A percentile compares a stretch with the other conserved stretches of the same genome.
These are phyloP conservation scores for Brachyhypopomus gauderio DNA, from an alignment of 2,113 vertebrate genomes.

Conservation along the genomic window DNA sequence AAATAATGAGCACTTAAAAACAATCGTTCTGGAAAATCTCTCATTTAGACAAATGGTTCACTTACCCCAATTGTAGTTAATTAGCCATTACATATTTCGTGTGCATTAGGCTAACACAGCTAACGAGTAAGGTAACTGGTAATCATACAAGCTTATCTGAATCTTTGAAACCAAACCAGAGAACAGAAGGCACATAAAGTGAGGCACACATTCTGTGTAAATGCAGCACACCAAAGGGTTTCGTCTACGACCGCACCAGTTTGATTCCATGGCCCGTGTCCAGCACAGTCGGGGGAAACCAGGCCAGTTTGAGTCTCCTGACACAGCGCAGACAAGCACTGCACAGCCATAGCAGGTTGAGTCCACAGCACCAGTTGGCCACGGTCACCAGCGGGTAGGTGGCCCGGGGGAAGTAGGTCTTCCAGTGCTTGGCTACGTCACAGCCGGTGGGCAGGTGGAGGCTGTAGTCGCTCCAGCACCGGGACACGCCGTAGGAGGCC, in stretches of 20 bases:
- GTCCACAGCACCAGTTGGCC: slow-evolving; percentile 95
- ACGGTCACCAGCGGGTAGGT: slow-evolving; percentile 91
- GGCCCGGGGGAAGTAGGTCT: slow-evolving; percentile 88
- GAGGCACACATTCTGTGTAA: neutral
- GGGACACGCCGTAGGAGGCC: slow-evolving; percentile 86
- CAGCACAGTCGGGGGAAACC: slow-evolving; percentile 93
- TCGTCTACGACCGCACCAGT: slow-evolving; percentile 87
- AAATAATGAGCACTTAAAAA: neutral
- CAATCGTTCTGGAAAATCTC: too few species aligned
- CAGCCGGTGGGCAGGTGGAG: slow-evolving; percentile 91
- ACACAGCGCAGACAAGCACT: slow-evolving; percentile 87
- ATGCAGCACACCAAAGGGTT: neutral
- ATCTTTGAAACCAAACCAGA: neutral
- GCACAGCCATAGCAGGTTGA: slow-evolving; percentile 92
- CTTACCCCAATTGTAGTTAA: too few species aligned
- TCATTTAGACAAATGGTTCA: too few species aligned
- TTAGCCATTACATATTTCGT: too few species aligned
- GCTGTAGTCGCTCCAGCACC: slow-evolving; percentile 93
- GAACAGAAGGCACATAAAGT: slow-evolving; percentile 16
- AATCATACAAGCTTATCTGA: too few species aligned
- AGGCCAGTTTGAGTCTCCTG: slow-evolving; percentile 90
- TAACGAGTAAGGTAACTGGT: too few species aligned
- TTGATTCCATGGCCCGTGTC: slow-evolving; percentile 97
- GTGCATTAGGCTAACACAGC: too few species aligned
- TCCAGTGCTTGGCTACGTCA: slow-evolving; percentile 95